Conservation (phyloP, 2,888 invertebrate species). For the Gerris lacustris region DNA sequence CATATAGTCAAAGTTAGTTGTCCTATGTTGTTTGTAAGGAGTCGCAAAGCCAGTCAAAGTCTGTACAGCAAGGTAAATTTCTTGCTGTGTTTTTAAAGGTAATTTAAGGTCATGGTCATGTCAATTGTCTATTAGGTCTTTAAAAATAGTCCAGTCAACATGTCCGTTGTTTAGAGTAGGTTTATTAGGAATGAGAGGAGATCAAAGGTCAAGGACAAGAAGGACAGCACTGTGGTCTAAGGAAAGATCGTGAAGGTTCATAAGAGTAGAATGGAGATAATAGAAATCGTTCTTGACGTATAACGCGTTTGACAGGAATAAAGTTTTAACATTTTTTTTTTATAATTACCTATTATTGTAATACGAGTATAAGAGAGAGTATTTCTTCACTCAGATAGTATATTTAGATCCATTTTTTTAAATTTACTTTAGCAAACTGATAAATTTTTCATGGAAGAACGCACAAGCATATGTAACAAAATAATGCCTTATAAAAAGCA, state of each 20-base stretch:
- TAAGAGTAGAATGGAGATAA: not conserved
- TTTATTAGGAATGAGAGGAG: not conserved
- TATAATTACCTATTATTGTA: too few species aligned
- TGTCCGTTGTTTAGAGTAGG: not conserved
- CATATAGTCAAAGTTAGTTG: not conserved
- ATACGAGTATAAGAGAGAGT: too few species aligned
- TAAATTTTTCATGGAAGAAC: too few species aligned
- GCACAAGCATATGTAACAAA: too few species aligned
- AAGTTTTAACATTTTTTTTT: too few species aligned
- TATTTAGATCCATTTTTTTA: too few species aligned
- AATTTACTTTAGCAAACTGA: too few species aligned
- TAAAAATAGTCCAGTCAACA: not conserved
- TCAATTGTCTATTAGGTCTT: not conserved
- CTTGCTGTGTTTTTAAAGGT: not conserved
- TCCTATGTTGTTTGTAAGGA: constrained; percentile 22
- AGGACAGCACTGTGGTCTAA: not conserved
- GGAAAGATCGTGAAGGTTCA: not conserved
- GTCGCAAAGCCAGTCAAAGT: not conserved
- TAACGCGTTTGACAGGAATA: too few species aligned
- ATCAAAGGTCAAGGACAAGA: not conserved
- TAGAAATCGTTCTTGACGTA: too few species aligned
- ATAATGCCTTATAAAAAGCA: too few species aligned
- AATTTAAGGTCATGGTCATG: not conserved
- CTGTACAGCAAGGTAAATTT: not conserved
- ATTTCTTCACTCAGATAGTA: too few species aligned